Base-by-base conservation (phyloP, 53 echinoderm and acorn worm genomes). In the Mesocentrotus franciscanus region DNA sequence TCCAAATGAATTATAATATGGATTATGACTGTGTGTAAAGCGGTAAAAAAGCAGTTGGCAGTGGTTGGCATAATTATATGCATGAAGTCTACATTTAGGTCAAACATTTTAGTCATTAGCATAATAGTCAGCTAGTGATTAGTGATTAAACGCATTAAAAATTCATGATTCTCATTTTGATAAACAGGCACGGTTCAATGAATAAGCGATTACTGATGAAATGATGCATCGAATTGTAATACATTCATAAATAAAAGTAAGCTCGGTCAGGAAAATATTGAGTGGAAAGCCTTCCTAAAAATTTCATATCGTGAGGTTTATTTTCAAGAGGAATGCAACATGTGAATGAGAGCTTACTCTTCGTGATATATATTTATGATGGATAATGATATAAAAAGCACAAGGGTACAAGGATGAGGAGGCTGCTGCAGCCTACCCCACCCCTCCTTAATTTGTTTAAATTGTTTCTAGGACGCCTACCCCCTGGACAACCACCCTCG, bases 151-250 rank as follows among this genome's bases (percentile, higher is more conserved):
- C 60, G 60, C 59, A 90, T 90, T 59, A 60, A 60, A 60, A 90
- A 61, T 60, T 57, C 5, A 61, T 90, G 34, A 90, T 61, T n/a
- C 90, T 90, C 90, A 32, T 60, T 32, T 15, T 30, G 90, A 90
- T 60, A 27, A 5, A 61, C 59, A 59, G 61, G 10, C 7, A 90
- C 10, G 61, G 32, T 90, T 81, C 17, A 81, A 17, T 17, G 42
- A 22, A 39, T 39, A 9, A 8, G 20, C 81, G 20, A 81, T 36
- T 33, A 42, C 34, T 39, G 33, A 18, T 4, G 33, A 4, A 81
- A 42, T 42, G 42, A 18, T 81, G 81, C 81, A 22, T 81, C 22
- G 36, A 42, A 81, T 81, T 81, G 81, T 81, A 81, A 9, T 42
- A 81, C 42, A 39, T 39, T 81, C 20, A 42, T 1, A 81, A 30